Percentiles rank a stretch among this genome's conserved stretches.
Evolutionary conservation across 2,888 invertebrate genomes (phyloP).

Genomic region (Alloplasta piceator): DNA sequence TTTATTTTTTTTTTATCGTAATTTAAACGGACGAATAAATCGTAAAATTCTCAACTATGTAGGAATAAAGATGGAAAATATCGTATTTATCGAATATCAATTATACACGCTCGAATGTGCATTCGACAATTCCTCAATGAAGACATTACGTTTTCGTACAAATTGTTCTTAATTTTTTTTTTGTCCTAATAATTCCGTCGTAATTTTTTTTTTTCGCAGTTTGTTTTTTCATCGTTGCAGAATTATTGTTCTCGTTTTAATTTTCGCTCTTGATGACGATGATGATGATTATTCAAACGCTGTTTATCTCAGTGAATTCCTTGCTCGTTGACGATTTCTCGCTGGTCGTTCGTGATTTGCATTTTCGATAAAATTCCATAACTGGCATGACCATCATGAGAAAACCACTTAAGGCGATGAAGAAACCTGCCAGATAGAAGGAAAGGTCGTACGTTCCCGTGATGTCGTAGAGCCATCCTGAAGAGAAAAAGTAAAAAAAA

Average conservation of each 20-base stretch:
- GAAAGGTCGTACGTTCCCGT: conserved; percentile 91
- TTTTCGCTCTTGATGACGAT: neutral
- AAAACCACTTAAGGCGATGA: conserved; percentile 90
- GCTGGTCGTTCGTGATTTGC: conserved; percentile 58
- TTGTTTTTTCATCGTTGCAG: conserved; percentile 2
- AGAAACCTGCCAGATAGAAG: conserved; percentile 92
- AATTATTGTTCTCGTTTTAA: conserved; percentile 26
- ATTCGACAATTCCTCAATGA: conserved; percentile 60
- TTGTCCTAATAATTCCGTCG: neutral
- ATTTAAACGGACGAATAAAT: too few species aligned
- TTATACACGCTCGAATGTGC: conserved; percentile 45
- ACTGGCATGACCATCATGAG: conserved; percentile 85
- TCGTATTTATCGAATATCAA: conserved; percentile 27
- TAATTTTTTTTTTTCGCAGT: conserved; percentile 1
- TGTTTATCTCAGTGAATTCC: conserved; percentile 77
- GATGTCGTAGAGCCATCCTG: conserved; percentile 93
- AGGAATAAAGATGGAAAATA: neutral
- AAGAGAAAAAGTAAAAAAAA: conserved; percentile 67
- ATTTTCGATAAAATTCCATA: conserved; percentile 76
- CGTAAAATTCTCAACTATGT: too few species aligned
- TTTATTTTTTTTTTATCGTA: conserved; percentile 13
- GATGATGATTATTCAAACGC: conserved; percentile 72
- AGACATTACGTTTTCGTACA: conserved; percentile 49
- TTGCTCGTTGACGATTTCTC: conserved; percentile 63
- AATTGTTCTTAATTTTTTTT: neutral